Evolutionary conservation across 2,113 vertebrate species (phyloP).

Genomic region (Cepphus grylle): DNA sequence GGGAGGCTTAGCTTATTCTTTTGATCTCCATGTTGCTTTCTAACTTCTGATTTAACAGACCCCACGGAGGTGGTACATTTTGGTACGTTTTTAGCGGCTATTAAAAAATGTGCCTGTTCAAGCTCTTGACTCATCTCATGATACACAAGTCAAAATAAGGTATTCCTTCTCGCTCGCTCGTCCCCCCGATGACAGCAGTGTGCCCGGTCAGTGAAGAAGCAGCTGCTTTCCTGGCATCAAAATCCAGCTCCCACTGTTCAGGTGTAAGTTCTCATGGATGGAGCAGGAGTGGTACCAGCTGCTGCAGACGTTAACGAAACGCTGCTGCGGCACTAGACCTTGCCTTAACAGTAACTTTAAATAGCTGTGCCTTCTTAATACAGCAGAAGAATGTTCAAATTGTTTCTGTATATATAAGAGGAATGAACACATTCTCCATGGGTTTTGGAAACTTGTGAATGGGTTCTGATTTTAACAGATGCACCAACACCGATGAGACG

Average conservation of each 20-base stretch:
- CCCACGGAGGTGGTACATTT: background rate
- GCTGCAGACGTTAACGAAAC: background rate
- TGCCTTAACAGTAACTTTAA: background rate
- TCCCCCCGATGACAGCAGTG: background rate
- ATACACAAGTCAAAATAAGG: rapidly evolving
- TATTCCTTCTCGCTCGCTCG: background rate
- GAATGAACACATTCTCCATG: background rate
- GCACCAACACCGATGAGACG: background rate
- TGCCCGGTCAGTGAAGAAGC: background rate
- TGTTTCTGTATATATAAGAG: background rate
- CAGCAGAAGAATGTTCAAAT: background rate
- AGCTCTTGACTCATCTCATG: background rate
- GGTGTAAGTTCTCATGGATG: background rate
- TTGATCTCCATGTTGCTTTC: background rate
- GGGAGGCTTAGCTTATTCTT: background rate
- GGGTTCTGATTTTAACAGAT: background rate
- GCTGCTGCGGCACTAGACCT: background rate
- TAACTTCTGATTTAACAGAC: background rate
- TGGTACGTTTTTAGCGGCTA: background rate
- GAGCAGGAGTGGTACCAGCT: background rate
- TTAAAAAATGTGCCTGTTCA: background rate
- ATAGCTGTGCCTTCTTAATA: background rate
- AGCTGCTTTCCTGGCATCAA: background rate
- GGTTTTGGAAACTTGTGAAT: background rate
- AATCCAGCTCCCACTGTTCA: background rate